Percentiles rank a stretch among this genome's conserved stretches.
These are phyloP conservation scores for Orientallactaga bullata DNA, from an alignment of 2,113 vertebrate species.

Conservation along the genomic window DNA sequence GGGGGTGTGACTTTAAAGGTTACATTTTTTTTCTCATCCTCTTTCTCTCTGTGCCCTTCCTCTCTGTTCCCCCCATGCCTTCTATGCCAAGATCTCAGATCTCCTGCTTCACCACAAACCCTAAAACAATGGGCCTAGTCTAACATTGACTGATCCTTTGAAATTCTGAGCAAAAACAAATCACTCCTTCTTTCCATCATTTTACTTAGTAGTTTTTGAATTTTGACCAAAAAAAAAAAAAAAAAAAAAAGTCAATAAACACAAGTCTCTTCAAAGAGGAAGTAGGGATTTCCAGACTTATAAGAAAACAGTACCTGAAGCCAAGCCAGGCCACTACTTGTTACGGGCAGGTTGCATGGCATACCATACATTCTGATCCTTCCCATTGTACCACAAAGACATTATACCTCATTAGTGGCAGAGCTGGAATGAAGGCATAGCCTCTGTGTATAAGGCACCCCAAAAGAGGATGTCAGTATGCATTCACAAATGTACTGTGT, in stretches of 20 bases:
- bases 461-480: fast-evolving
- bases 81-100: not conserved
- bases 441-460: not conserved
- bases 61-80: not conserved
- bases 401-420: not conserved
- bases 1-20: not conserved
- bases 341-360: not conserved
- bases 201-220: no score
- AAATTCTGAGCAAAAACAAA: not conserved
- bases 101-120: not conserved
- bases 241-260: not conserved
- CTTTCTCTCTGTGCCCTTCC: not conserved
- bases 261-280: not conserved
- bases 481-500: not conserved
- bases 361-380: fast-evolving
- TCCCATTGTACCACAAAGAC: not conserved
- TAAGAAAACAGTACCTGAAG: not conserved
- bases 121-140: not conserved
- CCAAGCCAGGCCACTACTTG: not conserved
- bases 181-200: not conserved
- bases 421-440: not conserved
- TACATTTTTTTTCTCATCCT: not conserved
- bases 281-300: not conserved
- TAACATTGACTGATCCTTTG: not conserved
- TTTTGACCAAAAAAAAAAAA: no score